These are phyloP conservation scores for Rutilus rutilus DNA, from an alignment of 2,113 vertebrate species.

Conservation along the genomic window DNA sequence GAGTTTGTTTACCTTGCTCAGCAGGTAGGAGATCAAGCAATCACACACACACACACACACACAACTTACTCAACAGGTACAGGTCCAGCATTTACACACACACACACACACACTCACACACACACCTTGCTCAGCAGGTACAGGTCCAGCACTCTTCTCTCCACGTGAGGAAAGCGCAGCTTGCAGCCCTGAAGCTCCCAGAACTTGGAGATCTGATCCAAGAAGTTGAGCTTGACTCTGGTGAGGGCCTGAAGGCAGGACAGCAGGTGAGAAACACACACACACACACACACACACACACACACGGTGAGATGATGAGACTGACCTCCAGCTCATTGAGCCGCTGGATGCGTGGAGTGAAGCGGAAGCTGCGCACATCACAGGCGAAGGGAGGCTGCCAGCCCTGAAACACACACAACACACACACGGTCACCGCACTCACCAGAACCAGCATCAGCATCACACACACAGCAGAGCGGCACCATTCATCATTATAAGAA, in stretches of 20 bases:
- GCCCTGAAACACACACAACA: slow-evolving; percentile 75
- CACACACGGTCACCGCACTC: too few relatives aligned
- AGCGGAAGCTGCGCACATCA: slow-evolving; percentile 94
- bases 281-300: background rate
- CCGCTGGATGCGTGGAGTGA: slow-evolving; percentile 93
- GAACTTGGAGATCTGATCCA: slow-evolving; percentile 97
- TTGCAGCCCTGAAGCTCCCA: slow-evolving; percentile 98
- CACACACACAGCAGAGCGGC: too few relatives aligned
- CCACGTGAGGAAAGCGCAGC: slow-evolving; percentile 93
- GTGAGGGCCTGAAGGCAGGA: slow-evolving; percentile 86
- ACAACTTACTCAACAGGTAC: slow-evolving; percentile 77
- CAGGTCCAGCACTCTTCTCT: slow-evolving; percentile 92
- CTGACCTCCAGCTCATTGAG: slow-evolving; percentile 97
- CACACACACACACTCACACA: background rate
- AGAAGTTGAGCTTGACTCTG: slow-evolving; percentile 93
- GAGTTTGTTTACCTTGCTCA: background rate
- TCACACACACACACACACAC: too few relatives aligned
- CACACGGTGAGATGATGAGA: background rate
- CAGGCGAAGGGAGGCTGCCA: slow-evolving; percentile 99
- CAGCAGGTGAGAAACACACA: background rate
- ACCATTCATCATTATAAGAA: too few relatives aligned
- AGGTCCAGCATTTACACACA: slow-evolving; percentile 86
- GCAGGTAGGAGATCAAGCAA: too few relatives aligned
- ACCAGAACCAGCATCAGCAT: too few relatives aligned
- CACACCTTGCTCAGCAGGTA: slow-evolving; percentile 77